Evolutionary conservation across 2,113 vertebrate species (phyloP).

Genomic region (Anser brachyrhynchus): DNA sequence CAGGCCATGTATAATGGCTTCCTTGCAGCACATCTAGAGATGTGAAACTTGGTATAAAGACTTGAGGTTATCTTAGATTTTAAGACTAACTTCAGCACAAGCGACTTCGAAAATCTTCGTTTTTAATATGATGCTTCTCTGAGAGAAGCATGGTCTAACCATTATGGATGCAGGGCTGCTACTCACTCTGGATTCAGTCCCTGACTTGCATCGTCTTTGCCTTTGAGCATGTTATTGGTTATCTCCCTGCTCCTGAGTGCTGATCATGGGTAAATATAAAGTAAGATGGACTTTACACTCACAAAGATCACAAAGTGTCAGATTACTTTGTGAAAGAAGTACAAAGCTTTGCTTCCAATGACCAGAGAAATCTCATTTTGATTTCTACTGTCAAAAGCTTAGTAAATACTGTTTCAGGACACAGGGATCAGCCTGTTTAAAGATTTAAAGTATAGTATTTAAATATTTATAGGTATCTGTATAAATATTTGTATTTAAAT

Average conservation of each 20-base stretch:
- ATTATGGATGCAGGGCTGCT: background rate
- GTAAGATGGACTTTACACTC: background rate
- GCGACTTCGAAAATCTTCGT: fast-evolving
- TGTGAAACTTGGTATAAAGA: background rate
- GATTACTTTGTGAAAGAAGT: background rate
- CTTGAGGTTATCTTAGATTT: background rate
- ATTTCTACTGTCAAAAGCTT: background rate
- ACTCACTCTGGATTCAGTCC: background rate
- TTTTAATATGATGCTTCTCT: background rate
- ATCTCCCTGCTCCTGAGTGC: background rate
- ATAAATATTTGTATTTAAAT: background rate
- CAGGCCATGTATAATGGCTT: background rate
- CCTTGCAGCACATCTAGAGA: background rate
- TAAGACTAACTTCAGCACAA: background rate
- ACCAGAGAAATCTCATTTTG: background rate
- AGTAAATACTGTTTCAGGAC: background rate
- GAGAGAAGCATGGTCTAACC: background rate
- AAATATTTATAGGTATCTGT: background rate
- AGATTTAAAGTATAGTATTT: background rate
- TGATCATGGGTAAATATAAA: background rate
- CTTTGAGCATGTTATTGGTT: fast-evolving
- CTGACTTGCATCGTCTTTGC: background rate
- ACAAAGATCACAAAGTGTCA: background rate
- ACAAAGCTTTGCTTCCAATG: fast-evolving
- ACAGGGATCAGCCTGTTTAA: background rate